These are phyloP conservation scores for Ommatoiulus sabulosus DNA, from an alignment of 2,888 invertebrate genomes.

Conservation along the genomic window DNA sequence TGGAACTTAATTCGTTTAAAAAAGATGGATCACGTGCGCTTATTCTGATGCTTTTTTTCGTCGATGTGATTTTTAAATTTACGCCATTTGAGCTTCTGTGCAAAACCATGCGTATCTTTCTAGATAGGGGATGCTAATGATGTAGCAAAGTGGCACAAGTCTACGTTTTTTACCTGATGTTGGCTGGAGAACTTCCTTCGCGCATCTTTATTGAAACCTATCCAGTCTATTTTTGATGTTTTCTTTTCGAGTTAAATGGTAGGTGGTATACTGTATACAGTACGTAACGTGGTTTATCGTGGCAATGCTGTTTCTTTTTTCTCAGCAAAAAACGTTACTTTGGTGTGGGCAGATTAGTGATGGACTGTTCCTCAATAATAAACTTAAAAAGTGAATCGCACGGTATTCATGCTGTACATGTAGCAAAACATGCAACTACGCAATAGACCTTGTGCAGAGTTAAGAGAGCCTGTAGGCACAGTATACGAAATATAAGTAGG, in stretches of 20 bases:
- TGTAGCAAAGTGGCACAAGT: neutral
- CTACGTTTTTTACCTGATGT: neutral
- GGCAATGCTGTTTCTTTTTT: too few relatives aligned
- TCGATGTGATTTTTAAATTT: neutral
- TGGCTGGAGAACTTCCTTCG: slow-evolving; percentile 1
- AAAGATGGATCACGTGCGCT: neutral
- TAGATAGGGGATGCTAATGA: neutral
- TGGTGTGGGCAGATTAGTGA: too few relatives aligned
- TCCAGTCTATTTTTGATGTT: neutral
- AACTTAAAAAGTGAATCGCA: too few relatives aligned
- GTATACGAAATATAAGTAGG: too few relatives aligned
- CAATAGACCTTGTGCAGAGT: too few relatives aligned
- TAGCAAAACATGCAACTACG: too few relatives aligned
- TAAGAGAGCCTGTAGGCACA: too few relatives aligned
- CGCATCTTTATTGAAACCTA: neutral
- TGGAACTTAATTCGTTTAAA: neutral
- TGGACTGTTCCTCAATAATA: too few relatives aligned
- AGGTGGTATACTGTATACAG: too few relatives aligned
- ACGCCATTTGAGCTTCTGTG: neutral
- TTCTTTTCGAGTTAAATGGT: neutral
- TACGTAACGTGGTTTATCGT: too few relatives aligned
- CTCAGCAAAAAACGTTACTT: too few relatives aligned
- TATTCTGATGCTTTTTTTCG: neutral
- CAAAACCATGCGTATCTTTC: neutral
- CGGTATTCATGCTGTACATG: too few relatives aligned